phyloP scores from a whole-genome alignment of 1,140 invertebrate species.

The Telenomus remus region DNA sequence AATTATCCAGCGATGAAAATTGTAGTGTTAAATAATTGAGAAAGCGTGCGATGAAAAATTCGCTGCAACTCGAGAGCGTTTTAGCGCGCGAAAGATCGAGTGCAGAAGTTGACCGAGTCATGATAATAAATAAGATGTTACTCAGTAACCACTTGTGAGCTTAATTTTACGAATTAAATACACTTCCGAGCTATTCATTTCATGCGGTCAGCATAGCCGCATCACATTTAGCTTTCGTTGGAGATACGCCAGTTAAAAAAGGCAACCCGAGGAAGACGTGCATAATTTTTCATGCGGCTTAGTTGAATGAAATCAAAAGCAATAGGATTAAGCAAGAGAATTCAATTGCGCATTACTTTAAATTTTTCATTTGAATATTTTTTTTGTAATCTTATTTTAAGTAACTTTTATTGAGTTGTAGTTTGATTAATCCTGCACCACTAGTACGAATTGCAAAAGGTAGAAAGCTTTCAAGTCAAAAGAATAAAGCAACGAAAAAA shows the following conservation, averaged over 20 bases:
- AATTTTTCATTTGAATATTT: too few species aligned
- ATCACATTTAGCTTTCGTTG: constrained; percentile 2
- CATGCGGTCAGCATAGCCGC: constrained; percentile 1
- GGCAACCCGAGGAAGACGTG: neutral
- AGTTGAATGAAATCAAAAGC: neutral
- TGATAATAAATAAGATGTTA: constrained; percentile 6
- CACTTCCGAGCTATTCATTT: neutral
- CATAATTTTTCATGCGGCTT: neutral
- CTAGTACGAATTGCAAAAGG: too few species aligned
- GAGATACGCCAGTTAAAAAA: constrained; percentile 2
- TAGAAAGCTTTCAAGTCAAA: too few species aligned
- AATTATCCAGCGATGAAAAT: too few species aligned
- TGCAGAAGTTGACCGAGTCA: neutral
- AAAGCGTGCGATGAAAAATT: too few species aligned
- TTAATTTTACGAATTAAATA: constrained; percentile 7
- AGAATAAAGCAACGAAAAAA: too few species aligned
- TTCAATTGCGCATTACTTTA: too few species aligned
- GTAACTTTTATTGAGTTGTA: too few species aligned
- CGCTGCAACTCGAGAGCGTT: neutral
- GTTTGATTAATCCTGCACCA: too few species aligned
- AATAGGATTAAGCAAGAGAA: neutral
- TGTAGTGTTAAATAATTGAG: too few species aligned
- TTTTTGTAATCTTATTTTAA: too few species aligned
- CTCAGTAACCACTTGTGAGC: constrained; percentile 1
- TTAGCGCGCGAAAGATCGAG: neutral